phyloP scores from a whole-genome alignment of 2,113 vertebrate species.

The Triplophysa rosa region DNA sequence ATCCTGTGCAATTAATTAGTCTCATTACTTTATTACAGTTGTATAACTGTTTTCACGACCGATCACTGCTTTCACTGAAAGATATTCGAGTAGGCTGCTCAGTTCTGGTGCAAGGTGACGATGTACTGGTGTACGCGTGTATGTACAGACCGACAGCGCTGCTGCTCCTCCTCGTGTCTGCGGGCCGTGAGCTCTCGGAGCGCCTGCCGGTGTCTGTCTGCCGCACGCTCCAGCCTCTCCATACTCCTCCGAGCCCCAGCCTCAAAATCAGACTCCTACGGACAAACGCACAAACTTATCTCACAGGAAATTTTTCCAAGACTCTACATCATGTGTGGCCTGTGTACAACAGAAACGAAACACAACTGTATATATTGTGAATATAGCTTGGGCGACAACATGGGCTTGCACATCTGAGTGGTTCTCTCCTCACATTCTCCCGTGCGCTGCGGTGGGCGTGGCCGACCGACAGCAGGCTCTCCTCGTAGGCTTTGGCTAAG shows the following conservation, averaged over 20 bases:
- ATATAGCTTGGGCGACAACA: neutral
- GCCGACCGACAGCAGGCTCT: slow-evolving; percentile 80
- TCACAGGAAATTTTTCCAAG: too few species aligned
- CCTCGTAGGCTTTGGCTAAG: slow-evolving; percentile 80
- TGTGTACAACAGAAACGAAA: too few species aligned
- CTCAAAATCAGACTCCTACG: slow-evolving; percentile 77
- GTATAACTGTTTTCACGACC: too few species aligned
- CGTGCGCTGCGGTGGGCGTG: slow-evolving; percentile 85
- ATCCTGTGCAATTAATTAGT: too few species aligned
- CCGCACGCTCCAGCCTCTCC: slow-evolving; percentile 81
- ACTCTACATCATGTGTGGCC: too few species aligned
- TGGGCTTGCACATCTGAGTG: neutral
- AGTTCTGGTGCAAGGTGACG: neutral
- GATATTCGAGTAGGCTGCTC: too few species aligned
- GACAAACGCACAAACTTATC: neutral
- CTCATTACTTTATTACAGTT: too few species aligned
- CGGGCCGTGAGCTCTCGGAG: slow-evolving; percentile 82
- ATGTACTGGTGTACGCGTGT: neutral
- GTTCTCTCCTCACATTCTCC: slow-evolving; percentile 79
- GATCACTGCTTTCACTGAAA: too few species aligned
- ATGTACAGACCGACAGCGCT: slow-evolving; percentile 73
- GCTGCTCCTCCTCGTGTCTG: slow-evolving; percentile 72
- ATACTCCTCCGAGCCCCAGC: slow-evolving; percentile 73
- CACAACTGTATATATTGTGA: too few species aligned
- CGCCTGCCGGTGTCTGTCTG: slow-evolving; percentile 81